Evolutionary conservation across 2,888 invertebrate genomes (phyloP).

Genomic region (Melanophora roralis): DNA sequence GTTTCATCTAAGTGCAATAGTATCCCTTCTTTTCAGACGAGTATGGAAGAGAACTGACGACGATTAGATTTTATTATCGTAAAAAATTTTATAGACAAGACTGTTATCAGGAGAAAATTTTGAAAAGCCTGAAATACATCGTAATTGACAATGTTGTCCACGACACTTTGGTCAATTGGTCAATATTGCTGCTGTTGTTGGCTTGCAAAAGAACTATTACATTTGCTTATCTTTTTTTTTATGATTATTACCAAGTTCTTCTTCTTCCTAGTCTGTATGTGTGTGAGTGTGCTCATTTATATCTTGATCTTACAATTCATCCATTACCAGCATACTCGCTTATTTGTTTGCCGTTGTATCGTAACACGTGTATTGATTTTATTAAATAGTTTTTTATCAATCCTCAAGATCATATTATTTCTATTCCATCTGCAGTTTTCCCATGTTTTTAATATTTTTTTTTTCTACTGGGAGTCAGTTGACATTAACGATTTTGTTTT

Average conservation of each 20-base stretch:
- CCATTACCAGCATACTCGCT: constrained; percentile 29
- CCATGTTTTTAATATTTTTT: constrained; percentile 7
- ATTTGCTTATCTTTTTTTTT: constrained; percentile 42
- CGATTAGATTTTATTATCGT: too few species aligned
- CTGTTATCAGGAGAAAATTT: too few species aligned
- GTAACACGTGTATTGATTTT: constrained; percentile 59
- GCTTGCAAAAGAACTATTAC: constrained; percentile 53
- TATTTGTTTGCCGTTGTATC: constrained; percentile 10
- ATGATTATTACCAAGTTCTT: too few species aligned
- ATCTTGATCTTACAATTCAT: neutral
- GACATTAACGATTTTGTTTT: constrained; percentile 59
- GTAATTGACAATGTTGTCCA: too few species aligned
- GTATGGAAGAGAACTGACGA: too few species aligned
- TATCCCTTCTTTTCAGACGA: too few species aligned
- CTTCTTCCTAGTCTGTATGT: neutral
- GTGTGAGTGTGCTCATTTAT: constrained; percentile 5
- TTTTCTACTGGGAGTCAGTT: constrained; percentile 34
- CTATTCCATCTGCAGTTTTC: neutral
- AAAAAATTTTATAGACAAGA: too few species aligned
- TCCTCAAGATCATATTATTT: constrained; percentile 41
- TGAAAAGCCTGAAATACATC: too few species aligned
- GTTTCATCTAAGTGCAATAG: too few species aligned
- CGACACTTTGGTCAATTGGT: too few species aligned
- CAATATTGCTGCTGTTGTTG: neutral
- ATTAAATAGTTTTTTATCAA: constrained; percentile 56